These are phyloP conservation scores for Drusus annulatus DNA, from an alignment of 1,140 invertebrate genomes.

Conservation along the genomic window DNA sequence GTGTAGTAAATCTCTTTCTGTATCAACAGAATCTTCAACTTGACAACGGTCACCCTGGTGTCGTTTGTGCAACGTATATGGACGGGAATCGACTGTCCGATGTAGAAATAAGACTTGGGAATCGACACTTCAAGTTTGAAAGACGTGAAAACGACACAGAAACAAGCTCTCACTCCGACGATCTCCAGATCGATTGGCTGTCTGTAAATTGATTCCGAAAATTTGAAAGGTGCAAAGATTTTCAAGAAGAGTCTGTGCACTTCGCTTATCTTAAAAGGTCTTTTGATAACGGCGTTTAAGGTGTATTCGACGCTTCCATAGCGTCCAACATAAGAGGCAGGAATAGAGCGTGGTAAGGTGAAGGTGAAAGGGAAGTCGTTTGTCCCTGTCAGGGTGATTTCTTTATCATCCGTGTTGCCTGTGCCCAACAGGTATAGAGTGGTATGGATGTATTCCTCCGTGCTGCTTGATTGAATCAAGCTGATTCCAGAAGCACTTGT, in stretches of 20 bases:
- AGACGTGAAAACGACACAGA: neutral
- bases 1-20: slow-evolving; percentile 1
- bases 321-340: neutral
- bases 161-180: neutral
- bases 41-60: neutral
- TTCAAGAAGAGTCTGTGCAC: neutral
- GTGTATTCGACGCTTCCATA: slow-evolving; percentile 3
- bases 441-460: neutral
- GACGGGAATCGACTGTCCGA: slow-evolving; percentile 6
- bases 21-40: slow-evolving; percentile 12
- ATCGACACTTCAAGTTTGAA: slow-evolving; percentile 9
- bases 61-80: slow-evolving; percentile 1
- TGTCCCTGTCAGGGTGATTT: neutral
- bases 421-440: neutral
- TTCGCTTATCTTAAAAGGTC: neutral
- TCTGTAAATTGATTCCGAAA: neutral
- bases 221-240: neutral
- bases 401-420: neutral
- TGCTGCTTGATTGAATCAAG: too few relatives aligned
- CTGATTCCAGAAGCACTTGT: too few relatives aligned
- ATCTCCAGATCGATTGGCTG: neutral
- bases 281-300: neutral
- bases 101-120: slow-evolving; percentile 26
- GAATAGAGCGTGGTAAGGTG: neutral
- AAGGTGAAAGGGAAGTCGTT: neutral